Base-by-base conservation (phyloP, 1,140 invertebrate species). In the Chironomus tepperi region DNA sequence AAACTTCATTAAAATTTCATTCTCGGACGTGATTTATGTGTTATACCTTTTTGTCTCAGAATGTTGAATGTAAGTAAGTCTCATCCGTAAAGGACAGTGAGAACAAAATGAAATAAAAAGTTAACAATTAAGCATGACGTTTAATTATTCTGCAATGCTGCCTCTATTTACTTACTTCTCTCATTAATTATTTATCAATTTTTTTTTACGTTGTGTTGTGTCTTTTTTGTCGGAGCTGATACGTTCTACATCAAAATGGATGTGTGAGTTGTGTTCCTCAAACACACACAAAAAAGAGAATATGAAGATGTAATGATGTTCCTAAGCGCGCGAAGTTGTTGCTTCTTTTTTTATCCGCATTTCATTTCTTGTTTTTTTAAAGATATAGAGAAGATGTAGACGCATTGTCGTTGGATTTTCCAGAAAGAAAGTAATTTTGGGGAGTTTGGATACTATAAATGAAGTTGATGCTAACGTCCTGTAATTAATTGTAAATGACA, bases 101-200 rank as follows among this genome's bases (percentile, higher is more conserved):
- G 65, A 70, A 70, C 7, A 70, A 10, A 70, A 70, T 10, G 24
- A 34, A 34, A 2, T 2, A 34, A 34, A 70, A 18, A 70, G 65
- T 18, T 10, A 18, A 70, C 18, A 70, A 70, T 19, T 70, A 70
- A 70, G 16, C 65, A 70, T 70, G 65, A 70, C 65, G 9, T 70
- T 70, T 70, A 70, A 70, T 70, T 70, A 70, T 70, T 70, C 65
- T 70, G 16, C 18, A 70, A 70, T 21, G n/a, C 65, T 57, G 19
- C 65, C 47, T 57, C 47, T 57, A 57, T 57, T 57, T 57, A 10
- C 65, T 70, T 70, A 70, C 19, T 18, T 19, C 65, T 70, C 47
- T 70, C 65, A 70, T 70, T 70, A 70, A 18, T 19, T 70, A 70
- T 70, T 70, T 70, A 70, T 70, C 65, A 70, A 21, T 70, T 70